phyloP scores from a whole-genome alignment of 2,888 invertebrate species.

The Rhyacophila evoluta region DNA sequence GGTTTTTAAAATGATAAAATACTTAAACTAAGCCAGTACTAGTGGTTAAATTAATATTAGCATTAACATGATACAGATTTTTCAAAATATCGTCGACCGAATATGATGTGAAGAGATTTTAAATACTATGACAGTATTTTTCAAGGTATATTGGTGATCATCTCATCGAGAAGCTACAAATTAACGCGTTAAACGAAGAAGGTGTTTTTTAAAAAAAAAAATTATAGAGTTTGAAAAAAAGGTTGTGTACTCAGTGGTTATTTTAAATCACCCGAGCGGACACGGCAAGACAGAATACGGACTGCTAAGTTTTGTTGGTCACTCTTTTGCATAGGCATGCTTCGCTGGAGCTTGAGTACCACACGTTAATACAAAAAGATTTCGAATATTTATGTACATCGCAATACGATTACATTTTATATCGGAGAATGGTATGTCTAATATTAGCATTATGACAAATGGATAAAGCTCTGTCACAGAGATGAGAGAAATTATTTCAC shows the following conservation, averaged over 20 bases:
- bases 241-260: background rate
- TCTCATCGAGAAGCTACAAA: too few species aligned
- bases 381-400: background rate
- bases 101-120: too few species aligned
- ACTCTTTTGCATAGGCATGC: conserved; percentile 19
- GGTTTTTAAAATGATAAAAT: background rate
- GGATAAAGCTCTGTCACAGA: background rate
- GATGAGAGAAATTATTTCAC: background rate
- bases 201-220: background rate
- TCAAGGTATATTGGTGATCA: too few species aligned
- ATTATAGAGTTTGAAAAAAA: background rate
- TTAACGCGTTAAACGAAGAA: too few species aligned
- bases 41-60: too few species aligned
- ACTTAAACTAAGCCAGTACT: too few species aligned
- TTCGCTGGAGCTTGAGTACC: background rate
- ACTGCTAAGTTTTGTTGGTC: conserved; percentile 16
- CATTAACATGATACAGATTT: too few species aligned
- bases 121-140: too few species aligned
- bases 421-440: background rate
- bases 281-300: conserved; percentile 22
- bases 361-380: conserved; percentile 22
- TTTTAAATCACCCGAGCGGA: background rate
- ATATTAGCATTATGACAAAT: background rate
- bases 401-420: background rate
- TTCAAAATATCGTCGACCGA: too few species aligned